A percentile compares a stretch with the other conserved stretches of the same genome.
phyloP scores from a whole-genome alignment of 2,797 vertebrate species.

The Coluber constrictor region DNA sequence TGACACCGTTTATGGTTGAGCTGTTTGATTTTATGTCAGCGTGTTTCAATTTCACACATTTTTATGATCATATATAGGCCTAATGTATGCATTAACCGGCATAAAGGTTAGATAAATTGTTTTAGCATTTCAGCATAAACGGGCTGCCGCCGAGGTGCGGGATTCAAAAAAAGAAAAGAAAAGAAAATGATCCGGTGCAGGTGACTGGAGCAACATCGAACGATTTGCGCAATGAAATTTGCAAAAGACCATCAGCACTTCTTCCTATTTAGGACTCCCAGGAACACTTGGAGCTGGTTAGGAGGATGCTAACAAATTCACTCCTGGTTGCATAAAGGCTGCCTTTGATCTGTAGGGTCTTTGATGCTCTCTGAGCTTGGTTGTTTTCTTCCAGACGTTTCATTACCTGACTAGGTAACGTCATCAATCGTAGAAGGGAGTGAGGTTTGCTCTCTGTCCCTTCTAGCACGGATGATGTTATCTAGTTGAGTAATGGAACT shows the following conservation, averaged over 20 bases:
- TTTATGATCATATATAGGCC: slow-evolving; percentile 73
- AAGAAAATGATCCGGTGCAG: not conserved
- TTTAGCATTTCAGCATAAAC: slow-evolving; percentile 69
- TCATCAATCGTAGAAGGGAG: not conserved
- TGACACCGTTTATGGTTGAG: slow-evolving; percentile 73
- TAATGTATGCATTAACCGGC: slow-evolving; percentile 73
- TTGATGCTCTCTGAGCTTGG: not conserved
- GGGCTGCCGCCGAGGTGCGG: slow-evolving; percentile 39
- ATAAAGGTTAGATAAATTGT: slow-evolving; percentile 75
- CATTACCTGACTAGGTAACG: not conserved
- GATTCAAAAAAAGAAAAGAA: slow-evolving; percentile 12
- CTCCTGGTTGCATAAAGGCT: slow-evolving; percentile 30
- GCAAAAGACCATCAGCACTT: slow-evolving; percentile 29
- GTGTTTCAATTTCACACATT: slow-evolving; percentile 73
- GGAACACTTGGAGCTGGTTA: slow-evolving; percentile 56
- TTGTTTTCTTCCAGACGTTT: not conserved
- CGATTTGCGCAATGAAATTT: slow-evolving; percentile 9
- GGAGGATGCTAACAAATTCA: slow-evolving; percentile 34
- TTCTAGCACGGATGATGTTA: not conserved
- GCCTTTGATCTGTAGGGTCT: not conserved
- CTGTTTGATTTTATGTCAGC: slow-evolving; percentile 79
- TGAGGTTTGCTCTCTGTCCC: not conserved
- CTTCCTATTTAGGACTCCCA: slow-evolving; percentile 44
- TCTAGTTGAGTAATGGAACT: not conserved
- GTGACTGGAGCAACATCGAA: not conserved